These are phyloP conservation scores for Nyctereutes procyonoides DNA, from an alignment of 2,113 vertebrate species.

Conservation along the genomic window DNA sequence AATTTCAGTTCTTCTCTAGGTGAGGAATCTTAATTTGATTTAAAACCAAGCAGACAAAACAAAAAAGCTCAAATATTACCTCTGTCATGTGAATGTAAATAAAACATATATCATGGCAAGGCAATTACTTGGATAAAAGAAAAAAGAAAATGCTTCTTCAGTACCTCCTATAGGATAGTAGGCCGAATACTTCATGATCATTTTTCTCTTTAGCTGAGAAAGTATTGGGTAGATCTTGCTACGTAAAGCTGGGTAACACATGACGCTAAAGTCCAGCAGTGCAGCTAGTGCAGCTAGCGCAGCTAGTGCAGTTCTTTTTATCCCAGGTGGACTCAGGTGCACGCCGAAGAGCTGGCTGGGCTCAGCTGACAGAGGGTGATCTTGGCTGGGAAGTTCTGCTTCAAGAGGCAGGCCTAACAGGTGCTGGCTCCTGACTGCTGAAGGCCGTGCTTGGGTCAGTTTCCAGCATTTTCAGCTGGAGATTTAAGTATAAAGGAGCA, in stretches of 20 bases:
- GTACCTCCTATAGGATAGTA: not conserved
- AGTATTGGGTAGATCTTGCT: not conserved
- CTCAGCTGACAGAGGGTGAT: not conserved
- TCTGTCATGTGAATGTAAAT: not conserved
- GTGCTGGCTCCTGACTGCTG: rapidly evolving
- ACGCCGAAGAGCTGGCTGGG: not conserved
- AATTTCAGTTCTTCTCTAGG: not conserved
- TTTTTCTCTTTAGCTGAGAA: not conserved
- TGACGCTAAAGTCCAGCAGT: no score
- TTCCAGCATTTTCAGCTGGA: not conserved
- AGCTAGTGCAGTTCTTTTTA: not conserved
- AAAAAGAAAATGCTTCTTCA: not conserved
- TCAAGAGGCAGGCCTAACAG: not conserved
- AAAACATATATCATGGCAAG: not conserved
- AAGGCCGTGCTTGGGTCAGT: no score
- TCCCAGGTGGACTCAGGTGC: not conserved
- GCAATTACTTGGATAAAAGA: not conserved
- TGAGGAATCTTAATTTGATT: not conserved
- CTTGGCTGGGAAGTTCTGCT: not conserved
- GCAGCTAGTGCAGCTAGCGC: no score
- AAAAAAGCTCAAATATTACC: not conserved
- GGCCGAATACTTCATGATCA: not conserved
- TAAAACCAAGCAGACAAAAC: not conserved
- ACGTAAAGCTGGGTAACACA: not conserved
- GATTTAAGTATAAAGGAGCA: not conserved